A percentile compares a stretch with the other conserved stretches of the same genome.
Evolutionary conservation across 2,113 vertebrate genomes (phyloP).

Genomic region (Anoplopoma fimbria): DNA sequence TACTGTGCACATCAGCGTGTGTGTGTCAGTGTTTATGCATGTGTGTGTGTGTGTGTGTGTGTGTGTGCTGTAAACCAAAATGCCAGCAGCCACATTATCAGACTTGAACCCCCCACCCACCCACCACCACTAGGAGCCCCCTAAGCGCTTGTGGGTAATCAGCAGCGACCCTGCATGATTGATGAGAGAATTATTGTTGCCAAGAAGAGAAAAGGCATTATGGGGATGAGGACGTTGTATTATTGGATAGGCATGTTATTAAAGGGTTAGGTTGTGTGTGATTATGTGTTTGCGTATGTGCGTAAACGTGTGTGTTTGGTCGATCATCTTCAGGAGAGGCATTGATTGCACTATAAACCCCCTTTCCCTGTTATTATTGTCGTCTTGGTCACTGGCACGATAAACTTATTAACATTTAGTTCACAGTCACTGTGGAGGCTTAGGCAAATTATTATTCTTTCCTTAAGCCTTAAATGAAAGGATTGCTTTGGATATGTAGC

Average conservation of each 20-base stretch:
- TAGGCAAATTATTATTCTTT: conserved; percentile 5
- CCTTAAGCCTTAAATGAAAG: not conserved
- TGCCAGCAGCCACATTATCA: conserved; percentile 59
- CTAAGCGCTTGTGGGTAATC: conserved; percentile 62
- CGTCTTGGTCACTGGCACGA: conserved; percentile 21
- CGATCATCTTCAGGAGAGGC: conserved; percentile 26
- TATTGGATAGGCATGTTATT: conserved; percentile 55
- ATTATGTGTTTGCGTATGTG: conserved; percentile 36
- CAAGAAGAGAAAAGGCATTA: conserved; percentile 62
- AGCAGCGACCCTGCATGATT: conserved; percentile 74
- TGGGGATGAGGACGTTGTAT: conserved; percentile 62
- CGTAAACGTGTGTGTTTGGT: conserved; percentile 14
- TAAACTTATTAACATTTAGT: conserved; percentile 48
- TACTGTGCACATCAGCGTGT: conserved; percentile 30
- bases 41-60: conserved; percentile 11
- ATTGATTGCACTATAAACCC: conserved; percentile 48
- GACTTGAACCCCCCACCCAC: not conserved
- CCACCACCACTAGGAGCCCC: not conserved
- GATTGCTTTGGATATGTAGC: not conserved
- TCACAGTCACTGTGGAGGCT: conserved; percentile 1
- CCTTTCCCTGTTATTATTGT: conserved; percentile 34
- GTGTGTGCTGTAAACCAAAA: conserved; percentile 51
- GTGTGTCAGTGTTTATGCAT: not conserved
- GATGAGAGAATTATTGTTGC: conserved; percentile 77
- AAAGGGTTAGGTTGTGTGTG: conserved; percentile 52